Percentiles rank a stretch among this genome's conserved stretches.
Evolutionary conservation across 2,888 invertebrate genomes (phyloP).

Genomic region (Volucella zonaria): DNA sequence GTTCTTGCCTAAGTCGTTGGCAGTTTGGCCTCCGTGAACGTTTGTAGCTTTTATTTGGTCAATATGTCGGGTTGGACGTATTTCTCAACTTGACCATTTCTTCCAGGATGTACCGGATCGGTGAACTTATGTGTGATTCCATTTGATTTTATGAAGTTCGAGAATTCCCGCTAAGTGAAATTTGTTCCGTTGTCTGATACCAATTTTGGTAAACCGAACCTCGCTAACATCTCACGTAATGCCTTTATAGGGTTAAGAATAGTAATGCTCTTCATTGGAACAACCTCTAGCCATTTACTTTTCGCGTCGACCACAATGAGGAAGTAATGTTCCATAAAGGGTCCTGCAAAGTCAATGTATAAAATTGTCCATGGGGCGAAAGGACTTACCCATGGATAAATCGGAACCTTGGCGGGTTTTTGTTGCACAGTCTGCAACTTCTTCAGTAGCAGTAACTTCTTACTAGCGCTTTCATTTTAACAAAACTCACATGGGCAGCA

Average conservation of each 20-base stretch:
- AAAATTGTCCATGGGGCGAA: constrained; percentile 11
- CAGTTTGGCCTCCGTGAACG: too few species aligned
- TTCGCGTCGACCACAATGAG: neutral
- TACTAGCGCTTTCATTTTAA: constrained; percentile 33
- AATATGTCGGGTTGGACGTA: too few species aligned
- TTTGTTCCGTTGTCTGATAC: constrained; percentile 14
- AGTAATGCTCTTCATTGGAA: constrained; percentile 15
- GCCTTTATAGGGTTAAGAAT: neutral
- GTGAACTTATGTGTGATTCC: neutral
- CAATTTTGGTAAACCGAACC: neutral
- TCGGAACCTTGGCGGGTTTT: constrained; percentile 2
- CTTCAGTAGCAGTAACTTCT: constrained; percentile 35
- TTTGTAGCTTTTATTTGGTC: too few species aligned
- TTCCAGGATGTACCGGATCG: constrained; percentile 2
- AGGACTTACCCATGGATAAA: constrained; percentile 22
- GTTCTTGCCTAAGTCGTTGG: too few species aligned
- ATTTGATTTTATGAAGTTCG: neutral
- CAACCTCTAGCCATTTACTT: constrained; percentile 31
- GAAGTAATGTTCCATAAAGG: constrained; percentile 31
- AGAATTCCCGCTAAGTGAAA: constrained; percentile 1
- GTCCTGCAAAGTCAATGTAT: constrained; percentile 35
- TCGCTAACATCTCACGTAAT: constrained; percentile 15
- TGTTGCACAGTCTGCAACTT: constrained; percentile 17
- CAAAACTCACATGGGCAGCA: constrained; percentile 14
- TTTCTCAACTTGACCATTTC: too few species aligned